These are phyloP conservation scores for Electrophaes corylata DNA, from an alignment of 2,888 invertebrate genomes.

Conservation along the genomic window DNA sequence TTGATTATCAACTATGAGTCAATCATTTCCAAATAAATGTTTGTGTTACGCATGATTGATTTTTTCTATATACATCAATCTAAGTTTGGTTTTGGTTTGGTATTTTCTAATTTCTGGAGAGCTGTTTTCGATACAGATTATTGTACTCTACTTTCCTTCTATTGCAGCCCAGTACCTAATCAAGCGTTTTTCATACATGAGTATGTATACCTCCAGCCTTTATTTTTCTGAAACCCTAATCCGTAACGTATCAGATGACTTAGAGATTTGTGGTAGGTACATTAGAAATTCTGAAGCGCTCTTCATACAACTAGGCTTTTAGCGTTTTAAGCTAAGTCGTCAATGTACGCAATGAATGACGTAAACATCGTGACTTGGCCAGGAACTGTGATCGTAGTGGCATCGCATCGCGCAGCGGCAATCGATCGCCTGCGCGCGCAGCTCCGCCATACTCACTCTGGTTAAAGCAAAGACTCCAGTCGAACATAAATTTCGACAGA, in stretches of 20 bases:
- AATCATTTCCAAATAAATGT: too few species aligned
- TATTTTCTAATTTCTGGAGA: too few species aligned
- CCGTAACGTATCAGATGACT: slow-evolving; percentile 3
- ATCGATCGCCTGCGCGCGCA: slow-evolving; percentile 83
- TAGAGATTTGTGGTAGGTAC: slow-evolving; percentile 20
- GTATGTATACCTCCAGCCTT: slow-evolving; percentile 3
- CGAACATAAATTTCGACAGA: slow-evolving; percentile 74
- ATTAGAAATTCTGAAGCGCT: slow-evolving; percentile 19
- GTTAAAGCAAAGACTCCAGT: slow-evolving; percentile 65
- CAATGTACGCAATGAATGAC: slow-evolving; percentile 81
- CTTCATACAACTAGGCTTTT: slow-evolving; percentile 54
- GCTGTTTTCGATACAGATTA: neutral
- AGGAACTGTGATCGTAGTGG: slow-evolving; percentile 61
- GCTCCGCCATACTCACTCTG: slow-evolving; percentile 67
- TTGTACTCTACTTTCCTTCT: neutral
- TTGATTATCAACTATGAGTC: neutral
- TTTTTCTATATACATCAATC: too few species aligned
- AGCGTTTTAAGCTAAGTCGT: slow-evolving; percentile 59
- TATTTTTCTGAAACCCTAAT: slow-evolving; percentile 2
- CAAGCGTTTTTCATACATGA: neutral
- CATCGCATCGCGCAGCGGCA: slow-evolving; percentile 72
- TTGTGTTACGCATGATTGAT: too few species aligned
- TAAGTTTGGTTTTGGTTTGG: neutral
- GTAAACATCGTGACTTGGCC: slow-evolving; percentile 73
- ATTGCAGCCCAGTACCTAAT: neutral